Evolutionary conservation across 2,888 invertebrate species (phyloP), one percentile per base, ranked within the genome.

Genomic region (Hyles lineata): DNA sequence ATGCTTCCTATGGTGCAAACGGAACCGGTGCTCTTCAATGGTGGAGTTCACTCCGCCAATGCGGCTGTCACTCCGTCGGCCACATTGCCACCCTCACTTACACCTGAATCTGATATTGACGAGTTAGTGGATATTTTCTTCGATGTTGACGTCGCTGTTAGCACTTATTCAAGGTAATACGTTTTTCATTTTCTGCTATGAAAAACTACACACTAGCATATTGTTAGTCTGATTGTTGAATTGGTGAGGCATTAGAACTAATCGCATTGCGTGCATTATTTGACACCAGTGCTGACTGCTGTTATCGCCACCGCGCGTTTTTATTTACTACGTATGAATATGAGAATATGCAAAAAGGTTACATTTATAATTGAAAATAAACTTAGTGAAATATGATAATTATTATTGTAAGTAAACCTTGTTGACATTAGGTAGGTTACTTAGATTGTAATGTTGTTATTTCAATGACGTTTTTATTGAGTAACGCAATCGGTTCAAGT

Each of bases 1-100:
- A 94, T 93, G 92, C 90, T 93, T 87, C 92, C 94, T 81, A 91
- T 93, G 92, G 92, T 94, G 86, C 93, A 94, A 83, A 86, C 92
- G 82, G 92, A 92, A 87, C 88, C 91, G 77, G 86, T 91, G 89
- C 88, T 91, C 81, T 91, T 90, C 83, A 90, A 91, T 84, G 90
- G 90, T 84, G 90, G 91, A 80, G 89, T 89, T 78, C 91, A 90
- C 77, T 87, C 90, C 75, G 86, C 87, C 76, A 89, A 89, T 85
- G 89, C 89, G 85, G 89, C 87, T 81, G 81, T 87, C 75, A 86
- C 91, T 80, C 90, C 92, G 85, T 88, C 95, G 87, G 89, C 92
- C 86, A 87, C 90, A 76, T 83, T 92, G 89, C 93, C 93, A 82
- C 92, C 94, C 77, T 90, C 93, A 83, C 89, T 94, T 82, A 92